These are phyloP conservation scores for Pristionchus fissidentatus DNA, from an alignment of 2,888 invertebrate genomes.

Conservation along the genomic window DNA sequence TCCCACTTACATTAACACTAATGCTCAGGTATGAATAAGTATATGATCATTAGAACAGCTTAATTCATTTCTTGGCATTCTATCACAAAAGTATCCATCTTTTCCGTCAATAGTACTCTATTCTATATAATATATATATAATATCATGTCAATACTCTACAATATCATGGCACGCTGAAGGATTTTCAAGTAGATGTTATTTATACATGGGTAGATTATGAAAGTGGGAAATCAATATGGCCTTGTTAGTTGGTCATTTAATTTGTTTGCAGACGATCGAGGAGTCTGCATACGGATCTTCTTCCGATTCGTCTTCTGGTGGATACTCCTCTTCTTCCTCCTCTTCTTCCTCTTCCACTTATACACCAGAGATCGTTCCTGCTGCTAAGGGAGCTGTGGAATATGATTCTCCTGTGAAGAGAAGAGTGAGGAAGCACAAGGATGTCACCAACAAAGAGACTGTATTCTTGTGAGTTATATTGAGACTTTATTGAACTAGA, in stretches of 20 bases:
- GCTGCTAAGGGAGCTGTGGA: slow-evolving; percentile 29
- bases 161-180: too few species aligned
- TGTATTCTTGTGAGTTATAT: neutral
- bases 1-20: slow-evolving; percentile 33
- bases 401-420: slow-evolving; percentile 31
- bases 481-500: neutral
- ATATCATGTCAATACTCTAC: too few species aligned
- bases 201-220: too few species aligned
- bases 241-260: neutral
- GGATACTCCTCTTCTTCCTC: neutral
- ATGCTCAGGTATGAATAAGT: slow-evolving; percentile 36
- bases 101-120: too few species aligned
- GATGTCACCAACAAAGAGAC: neutral
- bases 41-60: too few species aligned
- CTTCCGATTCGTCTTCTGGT: neutral
- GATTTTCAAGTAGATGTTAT: too few species aligned
- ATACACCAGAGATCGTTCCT: slow-evolving; percentile 22
- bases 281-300: slow-evolving; percentile 8
- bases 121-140: too few species aligned
- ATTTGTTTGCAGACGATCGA: neutral
- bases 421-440: slow-evolving; percentile 36
- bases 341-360: too few species aligned
- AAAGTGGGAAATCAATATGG: too few species aligned
- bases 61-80: neutral
- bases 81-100: neutral